Evolutionary conservation across 1,140 invertebrate species (phyloP).

Genomic region (Drosophila elegans): DNA sequence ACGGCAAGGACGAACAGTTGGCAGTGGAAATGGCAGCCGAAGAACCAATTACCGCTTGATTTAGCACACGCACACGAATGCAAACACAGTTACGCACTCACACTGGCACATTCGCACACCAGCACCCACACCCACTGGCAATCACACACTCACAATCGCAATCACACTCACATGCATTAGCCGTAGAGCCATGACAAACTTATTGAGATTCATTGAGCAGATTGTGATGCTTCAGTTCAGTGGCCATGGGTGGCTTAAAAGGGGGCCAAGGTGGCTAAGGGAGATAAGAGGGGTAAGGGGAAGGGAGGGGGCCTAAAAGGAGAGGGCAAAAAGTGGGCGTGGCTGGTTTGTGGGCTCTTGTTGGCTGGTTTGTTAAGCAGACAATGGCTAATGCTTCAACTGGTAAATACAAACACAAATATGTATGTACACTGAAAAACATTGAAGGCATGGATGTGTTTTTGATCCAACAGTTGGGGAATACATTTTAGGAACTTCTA

Average conservation of each 20-base stretch:
- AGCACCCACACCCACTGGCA: not conserved
- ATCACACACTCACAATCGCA: conserved; percentile 7
- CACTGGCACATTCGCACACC: conserved; percentile 7
- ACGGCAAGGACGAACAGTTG: conserved; percentile 18
- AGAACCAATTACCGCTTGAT: conserved; percentile 82
- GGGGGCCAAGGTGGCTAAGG: not conserved
- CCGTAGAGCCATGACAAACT: conserved; percentile 62
- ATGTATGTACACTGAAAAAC: conserved; percentile 53
- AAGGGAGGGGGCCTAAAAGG: not conserved
- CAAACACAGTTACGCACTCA: conserved; percentile 54
- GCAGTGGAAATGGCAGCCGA: conserved; percentile 25
- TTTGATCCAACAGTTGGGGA: not conserved
- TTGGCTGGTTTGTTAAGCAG: conserved; percentile 39
- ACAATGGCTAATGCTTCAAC: conserved; percentile 75
- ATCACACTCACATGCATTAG: conserved; percentile 25
- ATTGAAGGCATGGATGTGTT: conserved; percentile 9
- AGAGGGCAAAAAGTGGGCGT: not conserved
- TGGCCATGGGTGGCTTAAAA: conserved; percentile 16
- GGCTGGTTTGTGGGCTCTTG: conserved; percentile 17
- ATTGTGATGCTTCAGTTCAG: conserved; percentile 66
- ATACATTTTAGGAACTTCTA: too few relatives aligned
- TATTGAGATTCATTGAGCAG: conserved; percentile 82
- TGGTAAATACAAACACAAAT: conserved; percentile 72
- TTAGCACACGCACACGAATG: conserved; percentile 74
- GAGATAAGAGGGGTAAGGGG: not conserved